Evolutionary conservation across 2,888 invertebrate genomes (phyloP).

Genomic region (Oscheius sp.): DNA sequence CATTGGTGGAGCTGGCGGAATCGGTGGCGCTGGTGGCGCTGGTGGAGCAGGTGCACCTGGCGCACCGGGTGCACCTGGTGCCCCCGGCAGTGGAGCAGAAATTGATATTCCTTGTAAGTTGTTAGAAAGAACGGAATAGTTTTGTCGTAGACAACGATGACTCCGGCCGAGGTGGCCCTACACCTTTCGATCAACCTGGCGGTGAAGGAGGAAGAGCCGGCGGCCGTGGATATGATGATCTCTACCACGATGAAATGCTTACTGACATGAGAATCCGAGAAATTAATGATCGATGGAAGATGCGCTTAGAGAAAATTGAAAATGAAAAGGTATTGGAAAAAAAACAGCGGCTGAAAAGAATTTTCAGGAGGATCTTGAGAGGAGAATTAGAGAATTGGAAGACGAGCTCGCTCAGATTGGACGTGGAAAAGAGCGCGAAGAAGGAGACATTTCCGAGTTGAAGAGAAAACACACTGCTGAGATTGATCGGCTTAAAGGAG

Average conservation of each 20-base stretch:
- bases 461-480: constrained; percentile 69
- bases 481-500: constrained; percentile 68
- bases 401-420: constrained; percentile 67
- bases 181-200: background rate
- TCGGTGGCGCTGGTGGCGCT: constrained; percentile 18
- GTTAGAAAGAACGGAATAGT: constrained; percentile 7
- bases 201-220: constrained; percentile 33
- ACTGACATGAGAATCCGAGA: constrained; percentile 50
- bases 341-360: background rate
- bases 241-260: constrained; percentile 67
- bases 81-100: constrained; percentile 39
- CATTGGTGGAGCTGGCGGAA: constrained; percentile 21
- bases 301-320: constrained; percentile 68
- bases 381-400: constrained; percentile 67
- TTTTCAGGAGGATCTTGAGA: constrained; percentile 62
- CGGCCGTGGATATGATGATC: constrained; percentile 36
- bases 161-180: constrained; percentile 30
- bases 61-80: background rate
- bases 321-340: constrained; percentile 59
- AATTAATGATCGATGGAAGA: constrained; percentile 71
- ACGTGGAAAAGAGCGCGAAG: constrained; percentile 62
- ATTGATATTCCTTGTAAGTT: constrained; percentile 46
- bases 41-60: constrained; percentile 22
- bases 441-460: constrained; percentile 65
- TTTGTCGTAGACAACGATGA: constrained; percentile 17